Evolutionary conservation across 1,140 invertebrate species (phyloP).

Genomic region (Arion vulgaris): DNA sequence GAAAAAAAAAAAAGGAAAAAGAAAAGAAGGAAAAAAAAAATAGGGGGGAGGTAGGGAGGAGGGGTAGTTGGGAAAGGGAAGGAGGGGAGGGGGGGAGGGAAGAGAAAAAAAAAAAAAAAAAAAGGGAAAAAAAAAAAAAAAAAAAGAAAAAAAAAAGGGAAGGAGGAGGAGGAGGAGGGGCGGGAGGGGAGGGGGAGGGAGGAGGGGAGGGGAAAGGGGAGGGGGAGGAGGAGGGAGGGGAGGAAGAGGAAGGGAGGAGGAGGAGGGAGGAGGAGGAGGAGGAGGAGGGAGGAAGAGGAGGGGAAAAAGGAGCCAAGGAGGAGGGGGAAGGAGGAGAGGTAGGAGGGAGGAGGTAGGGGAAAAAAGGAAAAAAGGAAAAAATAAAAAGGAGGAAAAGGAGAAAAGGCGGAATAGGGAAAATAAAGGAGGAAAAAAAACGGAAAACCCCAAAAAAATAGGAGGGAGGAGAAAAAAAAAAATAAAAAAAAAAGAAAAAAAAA

Average conservation of each 20-base stretch:
- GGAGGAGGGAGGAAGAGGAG: background rate
- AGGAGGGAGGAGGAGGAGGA: background rate
- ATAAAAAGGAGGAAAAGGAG: background rate
- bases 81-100: background rate
- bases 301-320: background rate
- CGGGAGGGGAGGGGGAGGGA: background rate
- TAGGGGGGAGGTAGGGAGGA: background rate
- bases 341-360: background rate
- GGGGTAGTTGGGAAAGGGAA: background rate
- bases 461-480: background rate
- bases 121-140: background rate
- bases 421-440: background rate
- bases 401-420: background rate
- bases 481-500: background rate
- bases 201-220: too few relatives aligned
- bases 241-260: background rate
- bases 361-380: background rate
- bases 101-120: background rate
- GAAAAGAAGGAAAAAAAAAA: background rate
- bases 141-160: background rate
- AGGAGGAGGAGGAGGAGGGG: background rate
- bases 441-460: too few relatives aligned
- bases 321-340: background rate
- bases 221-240: background rate
- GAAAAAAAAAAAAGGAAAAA: background rate